phyloP scores from a whole-genome alignment of 2,888 invertebrate genomes.

The Eilema caniola region DNA sequence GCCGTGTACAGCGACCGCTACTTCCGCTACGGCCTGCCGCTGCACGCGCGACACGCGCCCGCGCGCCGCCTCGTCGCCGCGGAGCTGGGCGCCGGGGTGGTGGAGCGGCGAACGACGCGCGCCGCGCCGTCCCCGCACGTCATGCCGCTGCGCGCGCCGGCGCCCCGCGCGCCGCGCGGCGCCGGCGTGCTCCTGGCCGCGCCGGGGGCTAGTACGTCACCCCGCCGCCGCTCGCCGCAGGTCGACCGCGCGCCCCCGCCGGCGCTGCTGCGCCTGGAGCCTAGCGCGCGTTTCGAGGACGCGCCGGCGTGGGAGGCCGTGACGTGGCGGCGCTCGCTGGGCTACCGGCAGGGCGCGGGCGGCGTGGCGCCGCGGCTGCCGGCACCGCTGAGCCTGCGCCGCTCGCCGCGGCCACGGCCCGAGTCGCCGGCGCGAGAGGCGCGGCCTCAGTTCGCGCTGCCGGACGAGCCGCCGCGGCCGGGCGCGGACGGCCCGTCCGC shows the following conservation, averaged over 20 bases:
- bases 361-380: constrained; percentile 45
- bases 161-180: constrained; percentile 20
- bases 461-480: constrained; percentile 42
- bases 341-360: constrained; percentile 50
- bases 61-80: constrained; percentile 47
- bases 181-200: constrained; percentile 22
- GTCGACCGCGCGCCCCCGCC: constrained; percentile 33
- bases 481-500: constrained; percentile 28
- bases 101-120: constrained; percentile 44
- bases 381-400: constrained; percentile 51
- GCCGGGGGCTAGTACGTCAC: constrained; percentile 35
- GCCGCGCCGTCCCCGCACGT: constrained; percentile 36
- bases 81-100: constrained; percentile 54
- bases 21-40: constrained; percentile 78
- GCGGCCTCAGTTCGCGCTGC: constrained; percentile 60
- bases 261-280: constrained; percentile 42
- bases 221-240: constrained; percentile 38
- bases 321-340: constrained; percentile 41
- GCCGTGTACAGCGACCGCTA: constrained; percentile 84
- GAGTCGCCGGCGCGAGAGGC: constrained; percentile 36
- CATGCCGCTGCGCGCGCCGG: constrained; percentile 30
- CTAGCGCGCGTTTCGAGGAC: constrained; percentile 47
- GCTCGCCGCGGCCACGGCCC: constrained; percentile 38
- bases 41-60: constrained; percentile 58
- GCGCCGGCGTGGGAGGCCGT: constrained; percentile 32